These are phyloP conservation scores for Eriocheir sinensis DNA, from an alignment of 1,140 invertebrate genomes.

Conservation along the genomic window DNA sequence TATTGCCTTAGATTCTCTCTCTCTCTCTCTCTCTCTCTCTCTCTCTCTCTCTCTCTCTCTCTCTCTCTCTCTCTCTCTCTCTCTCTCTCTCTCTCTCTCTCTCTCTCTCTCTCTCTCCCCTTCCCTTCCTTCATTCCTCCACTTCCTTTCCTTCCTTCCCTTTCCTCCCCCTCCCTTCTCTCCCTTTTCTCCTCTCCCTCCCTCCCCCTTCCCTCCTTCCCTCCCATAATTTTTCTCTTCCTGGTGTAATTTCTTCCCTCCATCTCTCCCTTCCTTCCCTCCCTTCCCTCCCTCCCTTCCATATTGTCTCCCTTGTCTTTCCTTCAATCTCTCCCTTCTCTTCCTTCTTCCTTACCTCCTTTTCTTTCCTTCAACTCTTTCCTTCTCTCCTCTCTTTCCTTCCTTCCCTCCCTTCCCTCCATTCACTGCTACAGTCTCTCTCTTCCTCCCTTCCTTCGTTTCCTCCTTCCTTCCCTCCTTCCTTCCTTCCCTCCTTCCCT, in stretches of 20 bases:
- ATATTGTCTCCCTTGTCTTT: not conserved
- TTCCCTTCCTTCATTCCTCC: not conserved
- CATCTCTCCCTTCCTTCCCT: not conserved
- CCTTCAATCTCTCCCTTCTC: not conserved
- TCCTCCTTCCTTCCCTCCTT: not conserved
- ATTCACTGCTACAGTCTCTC: not conserved
- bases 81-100: constrained; percentile 20
- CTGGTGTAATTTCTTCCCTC: not conserved
- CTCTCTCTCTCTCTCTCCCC: not conserved
- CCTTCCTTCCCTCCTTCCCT: not conserved
- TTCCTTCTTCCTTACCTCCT: not conserved
- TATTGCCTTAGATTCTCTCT: too few relatives aligned
- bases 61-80: too few relatives aligned
- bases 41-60: too few relatives aligned
- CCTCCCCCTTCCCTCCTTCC: not conserved
- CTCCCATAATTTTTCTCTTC: not conserved
- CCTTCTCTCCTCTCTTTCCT: not conserved
- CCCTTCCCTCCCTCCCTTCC: not conserved
- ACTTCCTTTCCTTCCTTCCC: not conserved
- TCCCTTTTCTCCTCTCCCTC: not conserved
- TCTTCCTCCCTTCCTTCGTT: not conserved
- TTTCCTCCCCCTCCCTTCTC: not conserved
- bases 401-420: not conserved
- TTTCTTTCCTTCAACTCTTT: not conserved
- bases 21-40: too few relatives aligned